phyloP scores from a whole-genome alignment of 2,113 vertebrate species.

The Mungos mungo region DNA sequence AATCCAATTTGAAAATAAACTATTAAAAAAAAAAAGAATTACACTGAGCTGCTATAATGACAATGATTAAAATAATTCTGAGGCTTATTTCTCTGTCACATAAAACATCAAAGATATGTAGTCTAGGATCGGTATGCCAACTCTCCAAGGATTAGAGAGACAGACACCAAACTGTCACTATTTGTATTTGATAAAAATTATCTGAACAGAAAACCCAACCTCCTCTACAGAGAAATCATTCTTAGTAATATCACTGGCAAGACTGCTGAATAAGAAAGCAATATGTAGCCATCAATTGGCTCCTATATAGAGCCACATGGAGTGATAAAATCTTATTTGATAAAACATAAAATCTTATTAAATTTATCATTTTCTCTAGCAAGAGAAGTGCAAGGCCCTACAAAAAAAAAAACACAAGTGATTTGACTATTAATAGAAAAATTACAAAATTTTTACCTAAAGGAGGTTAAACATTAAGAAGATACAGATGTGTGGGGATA shows the following conservation, averaged over 20 bases:
- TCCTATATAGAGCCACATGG: background rate
- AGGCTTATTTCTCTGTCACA: background rate
- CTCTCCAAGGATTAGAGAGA: background rate
- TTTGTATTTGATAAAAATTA: background rate
- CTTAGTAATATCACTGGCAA: background rate
- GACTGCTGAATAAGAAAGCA: background rate
- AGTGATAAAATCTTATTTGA: background rate
- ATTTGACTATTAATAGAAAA: constrained; percentile 26
- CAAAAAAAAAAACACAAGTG: background rate
- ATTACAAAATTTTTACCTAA: background rate
- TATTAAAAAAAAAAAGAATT: background rate
- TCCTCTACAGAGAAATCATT: background rate
- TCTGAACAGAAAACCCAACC: background rate
- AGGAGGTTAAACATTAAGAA: constrained; percentile 18
- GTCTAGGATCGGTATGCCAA: background rate
- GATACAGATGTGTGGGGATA: background rate
- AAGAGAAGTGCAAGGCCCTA: background rate
- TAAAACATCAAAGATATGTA: background rate
- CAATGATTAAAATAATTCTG: background rate
- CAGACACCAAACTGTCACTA: background rate
- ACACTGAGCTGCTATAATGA: background rate
- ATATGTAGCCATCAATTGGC: background rate
- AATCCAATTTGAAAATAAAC: too few relatives aligned
- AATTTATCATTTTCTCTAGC: background rate
- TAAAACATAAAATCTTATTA: background rate